These are phyloP conservation scores for Micrasema minimum DNA, from an alignment of 1,140 invertebrate genomes.

Conservation along the genomic window DNA sequence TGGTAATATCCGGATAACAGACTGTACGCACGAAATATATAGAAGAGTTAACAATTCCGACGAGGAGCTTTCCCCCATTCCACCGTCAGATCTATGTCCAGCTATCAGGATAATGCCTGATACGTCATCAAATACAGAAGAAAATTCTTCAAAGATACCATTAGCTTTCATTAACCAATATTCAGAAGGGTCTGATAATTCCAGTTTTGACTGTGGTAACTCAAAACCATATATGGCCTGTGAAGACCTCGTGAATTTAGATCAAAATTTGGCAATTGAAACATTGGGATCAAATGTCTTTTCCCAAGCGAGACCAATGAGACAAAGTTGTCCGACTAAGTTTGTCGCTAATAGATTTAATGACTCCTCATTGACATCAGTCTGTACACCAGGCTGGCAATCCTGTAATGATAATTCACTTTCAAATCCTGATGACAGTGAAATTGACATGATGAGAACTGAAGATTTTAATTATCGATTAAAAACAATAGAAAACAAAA, in stretches of 20 bases:
- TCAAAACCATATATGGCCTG: slow-evolving; percentile 69
- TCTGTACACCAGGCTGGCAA: slow-evolving; percentile 67
- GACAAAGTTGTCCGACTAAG: slow-evolving; percentile 65
- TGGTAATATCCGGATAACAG: slow-evolving; percentile 51
- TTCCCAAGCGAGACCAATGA: slow-evolving; percentile 33
- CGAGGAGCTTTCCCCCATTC: slow-evolving; percentile 47
- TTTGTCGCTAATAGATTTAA: slow-evolving; percentile 70
- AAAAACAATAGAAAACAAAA: too few species aligned
- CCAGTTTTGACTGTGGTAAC: slow-evolving; percentile 67
- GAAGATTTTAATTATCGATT: background rate
- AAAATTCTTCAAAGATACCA: slow-evolving; percentile 43
- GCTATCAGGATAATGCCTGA: slow-evolving; percentile 53
- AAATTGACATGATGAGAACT: background rate
- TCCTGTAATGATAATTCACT: slow-evolving; percentile 58
- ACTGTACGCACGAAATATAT: slow-evolving; percentile 63
- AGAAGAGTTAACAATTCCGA: slow-evolving; percentile 44
- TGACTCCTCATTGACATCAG: slow-evolving; percentile 64
- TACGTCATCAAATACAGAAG: slow-evolving; percentile 15
- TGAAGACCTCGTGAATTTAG: slow-evolving; percentile 73
- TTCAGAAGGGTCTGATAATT: slow-evolving; percentile 71
- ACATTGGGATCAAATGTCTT: slow-evolving; percentile 55
- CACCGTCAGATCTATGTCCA: slow-evolving; percentile 49
- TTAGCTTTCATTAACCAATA: slow-evolving; percentile 58
- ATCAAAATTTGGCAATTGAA: slow-evolving; percentile 66
- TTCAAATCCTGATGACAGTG: slow-evolving; percentile 20